phyloP scores from a whole-genome alignment of 2,113 vertebrate genomes.

The Aramus guarauna region DNA sequence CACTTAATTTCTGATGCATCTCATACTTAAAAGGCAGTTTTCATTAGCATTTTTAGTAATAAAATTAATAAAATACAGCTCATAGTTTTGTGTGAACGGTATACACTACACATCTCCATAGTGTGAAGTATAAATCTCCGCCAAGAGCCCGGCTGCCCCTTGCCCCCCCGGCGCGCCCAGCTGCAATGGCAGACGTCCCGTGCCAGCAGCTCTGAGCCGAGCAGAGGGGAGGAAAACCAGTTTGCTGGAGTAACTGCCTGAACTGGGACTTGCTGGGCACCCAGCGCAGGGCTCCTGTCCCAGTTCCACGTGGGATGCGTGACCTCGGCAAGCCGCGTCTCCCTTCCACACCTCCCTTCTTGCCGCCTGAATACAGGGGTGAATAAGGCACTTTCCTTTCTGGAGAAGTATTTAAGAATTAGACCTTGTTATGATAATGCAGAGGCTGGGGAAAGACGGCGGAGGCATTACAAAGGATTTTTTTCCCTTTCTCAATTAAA shows the following conservation, averaged over 20 bases:
- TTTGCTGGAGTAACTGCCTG: background rate
- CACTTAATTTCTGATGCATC: background rate
- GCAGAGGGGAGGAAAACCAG: background rate
- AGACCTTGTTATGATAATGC: background rate
- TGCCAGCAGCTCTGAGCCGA: background rate
- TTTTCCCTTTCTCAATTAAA: slow-evolving; percentile 43
- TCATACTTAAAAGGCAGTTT: background rate
- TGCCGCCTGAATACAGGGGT: background rate
- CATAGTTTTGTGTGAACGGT: background rate
- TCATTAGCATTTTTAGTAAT: background rate
- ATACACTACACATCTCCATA: background rate
- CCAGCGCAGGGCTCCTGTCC: background rate
- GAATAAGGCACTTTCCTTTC: background rate
- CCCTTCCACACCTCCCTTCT: background rate
- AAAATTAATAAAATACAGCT: background rate
- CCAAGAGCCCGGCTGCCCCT: fast-evolving
- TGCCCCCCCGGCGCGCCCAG: fast-evolving
- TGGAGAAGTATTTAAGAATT: background rate
- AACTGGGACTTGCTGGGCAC: background rate
- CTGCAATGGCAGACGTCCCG: background rate
- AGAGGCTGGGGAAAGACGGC: background rate
- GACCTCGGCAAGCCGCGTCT: background rate
- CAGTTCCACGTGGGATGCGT: fast-evolving
- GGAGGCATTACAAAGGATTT: background rate
- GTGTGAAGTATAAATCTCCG: background rate